Conservation (phyloP, 2,888 invertebrate species). For the Lycia hirtaria region DNA sequence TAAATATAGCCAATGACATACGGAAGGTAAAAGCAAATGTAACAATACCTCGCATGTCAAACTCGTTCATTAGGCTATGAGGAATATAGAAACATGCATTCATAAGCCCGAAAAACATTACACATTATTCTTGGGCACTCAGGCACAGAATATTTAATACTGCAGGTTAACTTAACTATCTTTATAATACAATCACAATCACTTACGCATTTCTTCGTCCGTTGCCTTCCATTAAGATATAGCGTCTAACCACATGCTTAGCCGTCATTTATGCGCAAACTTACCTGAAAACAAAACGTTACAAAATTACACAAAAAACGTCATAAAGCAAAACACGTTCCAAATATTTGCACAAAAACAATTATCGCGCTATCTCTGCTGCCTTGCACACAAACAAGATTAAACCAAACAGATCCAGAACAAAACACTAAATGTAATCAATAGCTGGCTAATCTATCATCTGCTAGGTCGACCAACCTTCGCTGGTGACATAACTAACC, state of each 20-base stretch:
- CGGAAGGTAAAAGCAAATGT: too few relatives aligned
- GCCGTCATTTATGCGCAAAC: constrained; percentile 2
- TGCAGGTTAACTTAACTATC: too few relatives aligned
- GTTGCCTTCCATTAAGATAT: too few relatives aligned
- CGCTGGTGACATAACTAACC: background rate
- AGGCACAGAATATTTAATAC: too few relatives aligned
- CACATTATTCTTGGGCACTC: too few relatives aligned
- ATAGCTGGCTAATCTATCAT: constrained; percentile 1
- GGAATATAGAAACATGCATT: too few relatives aligned
- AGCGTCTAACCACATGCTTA: too few relatives aligned
- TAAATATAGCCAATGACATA: too few relatives aligned
- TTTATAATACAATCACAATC: background rate
- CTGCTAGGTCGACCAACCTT: constrained; percentile 7
- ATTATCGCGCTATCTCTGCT: background rate
- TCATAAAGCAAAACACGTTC: constrained; percentile 1
- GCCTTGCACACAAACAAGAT: background rate
- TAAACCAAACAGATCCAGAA: background rate
- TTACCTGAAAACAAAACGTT: constrained; percentile 44
- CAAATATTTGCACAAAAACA: constrained; percentile 1
- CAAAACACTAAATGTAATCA: background rate
- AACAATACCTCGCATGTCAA: too few relatives aligned
- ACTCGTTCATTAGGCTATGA: too few relatives aligned
- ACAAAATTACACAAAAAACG: constrained; percentile 21
- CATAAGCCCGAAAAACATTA: too few relatives aligned
- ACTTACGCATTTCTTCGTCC: too few relatives aligned